phyloP scores from a whole-genome alignment of 2,113 vertebrate genomes.

The Microtus ochrogaster region DNA sequence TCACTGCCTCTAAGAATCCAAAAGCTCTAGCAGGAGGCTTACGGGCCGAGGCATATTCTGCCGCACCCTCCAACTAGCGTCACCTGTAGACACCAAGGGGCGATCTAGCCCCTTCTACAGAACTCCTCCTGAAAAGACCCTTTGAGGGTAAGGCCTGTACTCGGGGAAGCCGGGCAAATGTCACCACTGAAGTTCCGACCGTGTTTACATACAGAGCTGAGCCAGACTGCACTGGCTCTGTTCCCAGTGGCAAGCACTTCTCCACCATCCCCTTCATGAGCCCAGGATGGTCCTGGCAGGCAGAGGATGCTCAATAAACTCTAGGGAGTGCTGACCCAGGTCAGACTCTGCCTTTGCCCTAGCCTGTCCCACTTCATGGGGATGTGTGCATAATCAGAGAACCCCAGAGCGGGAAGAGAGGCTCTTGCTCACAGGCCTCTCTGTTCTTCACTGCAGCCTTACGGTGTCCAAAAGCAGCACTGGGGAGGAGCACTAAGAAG shows the following conservation, averaged over 20 bases:
- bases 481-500: not conserved
- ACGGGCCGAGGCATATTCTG: too few relatives aligned
- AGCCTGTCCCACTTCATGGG: not conserved
- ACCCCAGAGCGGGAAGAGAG: not conserved
- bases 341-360: not conserved
- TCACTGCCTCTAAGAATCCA: not conserved
- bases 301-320: not conserved
- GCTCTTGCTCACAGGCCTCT: not conserved
- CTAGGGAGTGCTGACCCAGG: not conserved
- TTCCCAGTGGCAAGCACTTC: not conserved
- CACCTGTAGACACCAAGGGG: not conserved
- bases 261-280: not conserved
- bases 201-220: fast-evolving
- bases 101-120: too few relatives aligned
- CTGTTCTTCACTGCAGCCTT: not conserved
- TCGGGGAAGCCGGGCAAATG: not conserved
- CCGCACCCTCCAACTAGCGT: not conserved
- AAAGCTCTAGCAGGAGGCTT: not conserved
- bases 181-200: not conserved
- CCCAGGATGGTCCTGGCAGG: not conserved
- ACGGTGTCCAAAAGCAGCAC: not conserved
- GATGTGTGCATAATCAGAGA: too few relatives aligned
- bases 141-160: too few relatives aligned
- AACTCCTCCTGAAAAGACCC: not conserved
- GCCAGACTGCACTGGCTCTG: not conserved